Conservation (phyloP, 2,113 vertebrate species). For the Melanerpes formicivorus region DNA sequence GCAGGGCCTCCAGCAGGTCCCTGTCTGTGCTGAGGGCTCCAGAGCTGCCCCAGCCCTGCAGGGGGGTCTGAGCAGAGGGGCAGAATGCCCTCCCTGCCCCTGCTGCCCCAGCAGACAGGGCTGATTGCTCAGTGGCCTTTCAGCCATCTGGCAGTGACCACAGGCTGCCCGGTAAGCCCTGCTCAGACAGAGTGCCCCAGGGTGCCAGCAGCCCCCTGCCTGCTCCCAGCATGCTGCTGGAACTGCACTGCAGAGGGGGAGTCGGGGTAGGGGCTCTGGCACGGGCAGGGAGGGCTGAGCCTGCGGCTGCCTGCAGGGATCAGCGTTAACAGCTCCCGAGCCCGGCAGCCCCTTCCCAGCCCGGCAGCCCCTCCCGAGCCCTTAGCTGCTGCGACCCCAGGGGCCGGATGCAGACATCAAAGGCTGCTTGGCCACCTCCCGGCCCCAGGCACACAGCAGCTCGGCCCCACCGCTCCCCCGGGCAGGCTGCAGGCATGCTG, state of each 20-base stretch:
- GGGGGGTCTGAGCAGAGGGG: too few species aligned
- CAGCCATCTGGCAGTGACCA: not conserved
- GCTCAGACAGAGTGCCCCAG: not conserved
- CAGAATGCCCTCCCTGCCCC: too few species aligned
- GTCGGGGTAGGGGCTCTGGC: not conserved
- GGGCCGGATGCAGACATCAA: not conserved
- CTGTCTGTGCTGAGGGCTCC: too few species aligned
- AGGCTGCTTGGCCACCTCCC: not conserved
- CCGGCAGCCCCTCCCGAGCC: not conserved
- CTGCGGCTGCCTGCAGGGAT: accelerated
- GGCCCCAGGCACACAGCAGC: not conserved
- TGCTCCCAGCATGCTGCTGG: not conserved
- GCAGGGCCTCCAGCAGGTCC: too few species aligned
- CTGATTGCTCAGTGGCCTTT: not conserved
- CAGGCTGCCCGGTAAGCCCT: not conserved
- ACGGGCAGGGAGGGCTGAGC: not conserved
- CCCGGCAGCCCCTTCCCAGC: too few species aligned
- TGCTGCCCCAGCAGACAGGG: too few species aligned
- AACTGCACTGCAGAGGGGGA: not conserved
- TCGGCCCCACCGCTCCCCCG: not conserved
- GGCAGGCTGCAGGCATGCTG: not conserved
- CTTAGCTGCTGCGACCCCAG: accelerated
- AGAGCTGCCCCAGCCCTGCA: too few species aligned
- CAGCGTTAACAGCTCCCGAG: not conserved
- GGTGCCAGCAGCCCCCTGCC: not conserved